Conservation (phyloP, 2,113 vertebrate genomes). For the Neopipo cinnamomea region DNA sequence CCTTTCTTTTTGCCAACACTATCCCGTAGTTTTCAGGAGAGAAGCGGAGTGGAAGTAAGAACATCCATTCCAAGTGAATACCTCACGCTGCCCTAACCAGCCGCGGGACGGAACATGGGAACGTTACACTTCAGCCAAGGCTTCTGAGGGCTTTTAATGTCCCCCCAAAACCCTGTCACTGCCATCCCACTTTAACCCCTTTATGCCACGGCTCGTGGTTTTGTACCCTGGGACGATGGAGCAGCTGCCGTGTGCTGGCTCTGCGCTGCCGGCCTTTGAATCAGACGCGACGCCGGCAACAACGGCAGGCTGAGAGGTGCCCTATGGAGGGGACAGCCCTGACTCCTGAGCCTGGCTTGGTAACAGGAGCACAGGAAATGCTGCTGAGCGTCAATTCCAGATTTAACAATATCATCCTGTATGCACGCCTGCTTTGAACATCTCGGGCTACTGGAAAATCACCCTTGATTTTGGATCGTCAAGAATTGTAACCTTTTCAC, state of each 20-base stretch:
- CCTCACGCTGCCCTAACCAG: not conserved
- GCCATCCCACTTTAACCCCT: slow-evolving; percentile 2
- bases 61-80: not conserved
- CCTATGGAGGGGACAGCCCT: not conserved
- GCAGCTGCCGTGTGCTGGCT: slow-evolving; percentile 7
- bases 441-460: not conserved
- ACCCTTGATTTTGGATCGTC: not conserved
- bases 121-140: not conserved
- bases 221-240: not conserved
- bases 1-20: not conserved
- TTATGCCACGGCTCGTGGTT: not conserved
- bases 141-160: not conserved
- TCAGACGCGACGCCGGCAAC: not conserved
- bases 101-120: not conserved
- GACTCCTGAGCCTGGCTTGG: rapidly evolving
- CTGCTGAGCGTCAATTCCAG: not conserved
- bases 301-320: not conserved
- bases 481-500: not conserved
- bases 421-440: not conserved
- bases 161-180: not conserved
- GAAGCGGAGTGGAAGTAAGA: not conserved
- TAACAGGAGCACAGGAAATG: not conserved
- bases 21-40: not conserved
- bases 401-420: not conserved
- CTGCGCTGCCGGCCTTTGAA: not conserved